Percentiles rank a stretch among this genome's conserved stretches.
Evolutionary conservation across 2,797 vertebrate genomes (phyloP).

Genomic region (Bradypodion ventrale): DNA sequence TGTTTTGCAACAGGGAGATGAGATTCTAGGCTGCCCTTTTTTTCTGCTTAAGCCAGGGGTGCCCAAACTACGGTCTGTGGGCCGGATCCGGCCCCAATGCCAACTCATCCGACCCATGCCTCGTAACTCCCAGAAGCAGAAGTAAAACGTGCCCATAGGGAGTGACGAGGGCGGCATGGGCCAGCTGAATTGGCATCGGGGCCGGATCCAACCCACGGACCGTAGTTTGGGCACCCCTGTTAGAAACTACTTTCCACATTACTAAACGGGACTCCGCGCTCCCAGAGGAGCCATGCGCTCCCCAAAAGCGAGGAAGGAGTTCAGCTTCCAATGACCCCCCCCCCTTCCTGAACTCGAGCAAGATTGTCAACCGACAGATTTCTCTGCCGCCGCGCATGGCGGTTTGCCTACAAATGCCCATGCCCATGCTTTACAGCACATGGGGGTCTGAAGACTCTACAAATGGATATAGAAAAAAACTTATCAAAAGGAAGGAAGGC

Average conservation of each 20-base stretch:
- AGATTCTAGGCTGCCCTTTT: too few relatives aligned
- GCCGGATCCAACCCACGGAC: too few relatives aligned
- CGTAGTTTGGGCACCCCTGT: too few relatives aligned
- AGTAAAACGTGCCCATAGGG: too few relatives aligned
- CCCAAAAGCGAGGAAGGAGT: neutral
- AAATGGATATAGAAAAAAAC: conserved; percentile 75
- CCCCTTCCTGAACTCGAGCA: neutral
- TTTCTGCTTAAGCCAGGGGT: too few relatives aligned
- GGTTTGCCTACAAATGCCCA: conserved; percentile 35
- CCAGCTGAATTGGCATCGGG: too few relatives aligned
- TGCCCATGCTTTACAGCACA: conserved; percentile 48
- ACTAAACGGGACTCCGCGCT: neutral
- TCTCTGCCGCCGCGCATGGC: neutral
- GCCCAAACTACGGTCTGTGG: too few relatives aligned
- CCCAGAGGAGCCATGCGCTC: neutral
- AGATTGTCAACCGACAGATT: neutral
- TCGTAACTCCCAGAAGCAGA: too few relatives aligned
- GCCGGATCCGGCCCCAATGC: too few relatives aligned
- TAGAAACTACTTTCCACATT: neutral
- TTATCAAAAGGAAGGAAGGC: conserved; percentile 73
- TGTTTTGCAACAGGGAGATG: too few relatives aligned
- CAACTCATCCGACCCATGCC: too few relatives aligned
- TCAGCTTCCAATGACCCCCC: neutral
- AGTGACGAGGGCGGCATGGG: too few relatives aligned
- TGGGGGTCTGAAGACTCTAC: conserved; percentile 69